phyloP scores from a whole-genome alignment of 2,113 vertebrate genomes.

The Poeciliopsis prolifica region DNA sequence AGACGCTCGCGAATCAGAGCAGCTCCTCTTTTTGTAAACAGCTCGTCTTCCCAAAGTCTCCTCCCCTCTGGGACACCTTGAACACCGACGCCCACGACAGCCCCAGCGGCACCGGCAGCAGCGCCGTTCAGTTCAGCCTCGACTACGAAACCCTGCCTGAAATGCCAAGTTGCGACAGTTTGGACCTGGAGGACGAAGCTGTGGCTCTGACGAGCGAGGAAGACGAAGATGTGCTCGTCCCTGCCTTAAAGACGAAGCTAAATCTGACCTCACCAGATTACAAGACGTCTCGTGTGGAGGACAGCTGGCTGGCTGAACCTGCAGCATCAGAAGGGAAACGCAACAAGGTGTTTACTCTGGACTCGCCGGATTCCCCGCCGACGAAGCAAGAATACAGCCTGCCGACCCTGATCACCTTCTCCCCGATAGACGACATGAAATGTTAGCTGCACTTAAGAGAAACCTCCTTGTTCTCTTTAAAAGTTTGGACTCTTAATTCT shows the following conservation, averaged over 20 bases:
- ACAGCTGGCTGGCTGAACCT: constrained; percentile 26
- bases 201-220: constrained; percentile 38
- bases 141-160: constrained; percentile 76
- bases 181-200: constrained; percentile 48
- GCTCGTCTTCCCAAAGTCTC: constrained; percentile 30
- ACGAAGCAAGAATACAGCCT: constrained; percentile 60
- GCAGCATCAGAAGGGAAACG: constrained; percentile 9
- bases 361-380: constrained; percentile 56
- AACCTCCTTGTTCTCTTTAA: background rate
- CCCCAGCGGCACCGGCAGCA: constrained; percentile 51
- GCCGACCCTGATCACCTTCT: constrained; percentile 75
- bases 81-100: constrained; percentile 15
- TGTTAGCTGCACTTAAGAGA: background rate
- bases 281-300: background rate
- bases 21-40: constrained; percentile 37
- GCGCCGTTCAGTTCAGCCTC: constrained; percentile 67
- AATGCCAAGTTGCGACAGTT: constrained; percentile 60
- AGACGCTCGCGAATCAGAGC: background rate
- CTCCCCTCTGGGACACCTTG: constrained; percentile 65
- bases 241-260: background rate
- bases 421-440: constrained; percentile 74
- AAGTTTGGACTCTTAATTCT: background rate
- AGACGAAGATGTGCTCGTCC: constrained; percentile 20
- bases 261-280: constrained; percentile 1
- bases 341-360: constrained; percentile 70